These are phyloP conservation scores for Chiroxiphia lanceolata DNA, from an alignment of 2,797 vertebrate genomes.

Conservation along the genomic window DNA sequence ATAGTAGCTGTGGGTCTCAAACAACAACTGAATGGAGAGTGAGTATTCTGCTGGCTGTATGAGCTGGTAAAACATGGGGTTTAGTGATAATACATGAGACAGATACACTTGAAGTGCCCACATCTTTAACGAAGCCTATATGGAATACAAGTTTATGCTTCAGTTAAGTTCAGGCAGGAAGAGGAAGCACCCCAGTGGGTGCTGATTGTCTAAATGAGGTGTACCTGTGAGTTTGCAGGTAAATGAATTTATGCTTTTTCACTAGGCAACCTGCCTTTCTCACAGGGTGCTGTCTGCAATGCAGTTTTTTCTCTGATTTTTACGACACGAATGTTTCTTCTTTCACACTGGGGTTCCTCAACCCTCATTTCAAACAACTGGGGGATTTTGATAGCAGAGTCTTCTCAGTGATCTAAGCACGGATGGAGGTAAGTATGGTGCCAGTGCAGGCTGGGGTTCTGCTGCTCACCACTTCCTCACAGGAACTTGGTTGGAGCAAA, in stretches of 20 bases:
- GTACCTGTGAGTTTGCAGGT: background rate
- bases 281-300: background rate
- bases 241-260: background rate
- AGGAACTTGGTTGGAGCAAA: background rate
- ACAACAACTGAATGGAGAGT: background rate
- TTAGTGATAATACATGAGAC: background rate
- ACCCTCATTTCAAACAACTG: background rate
- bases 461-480: background rate
- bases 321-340: background rate
- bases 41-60: background rate
- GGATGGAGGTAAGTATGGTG: background rate
- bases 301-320: background rate
- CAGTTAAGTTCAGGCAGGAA: background rate
- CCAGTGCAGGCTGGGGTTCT: background rate
- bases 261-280: background rate
- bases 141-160: background rate
- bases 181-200: background rate
- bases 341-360: background rate
- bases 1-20: background rate
- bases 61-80: background rate
- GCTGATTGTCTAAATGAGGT: background rate
- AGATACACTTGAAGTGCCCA: background rate
- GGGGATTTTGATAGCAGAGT: rapidly evolving
- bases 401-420: background rate
- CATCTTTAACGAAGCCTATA: background rate